These are phyloP conservation scores for Ceratosolen fusciceps DNA, from an alignment of 1,140 invertebrate genomes.

Conservation along the genomic window DNA sequence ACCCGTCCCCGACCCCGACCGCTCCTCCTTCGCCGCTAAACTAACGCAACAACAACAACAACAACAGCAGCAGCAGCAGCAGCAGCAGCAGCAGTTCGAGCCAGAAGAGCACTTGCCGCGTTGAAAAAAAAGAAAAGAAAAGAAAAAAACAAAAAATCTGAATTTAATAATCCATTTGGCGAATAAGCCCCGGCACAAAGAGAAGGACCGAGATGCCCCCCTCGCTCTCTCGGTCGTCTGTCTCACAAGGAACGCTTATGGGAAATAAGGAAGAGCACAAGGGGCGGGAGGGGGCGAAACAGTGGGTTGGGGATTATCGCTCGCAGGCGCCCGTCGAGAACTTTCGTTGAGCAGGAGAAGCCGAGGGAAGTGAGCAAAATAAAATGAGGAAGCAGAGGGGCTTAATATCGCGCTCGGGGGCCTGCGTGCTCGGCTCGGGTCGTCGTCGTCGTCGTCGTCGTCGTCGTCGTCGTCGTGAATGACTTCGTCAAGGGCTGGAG, in stretches of 20 bases:
- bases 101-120: no score
- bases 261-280: background rate
- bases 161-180: background rate
- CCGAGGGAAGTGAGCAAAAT: background rate
- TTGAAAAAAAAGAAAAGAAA: no score
- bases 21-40: no score
- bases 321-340: background rate
- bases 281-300: background rate
- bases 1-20: no score
- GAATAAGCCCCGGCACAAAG: background rate
- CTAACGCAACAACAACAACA: no score
- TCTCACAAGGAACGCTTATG: no score
- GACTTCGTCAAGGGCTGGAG: background rate
- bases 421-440: background rate
- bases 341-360: background rate
- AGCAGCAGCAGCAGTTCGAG: no score
- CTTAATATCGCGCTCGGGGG: background rate
- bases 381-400: background rate
- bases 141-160: no score
- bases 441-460: background rate
- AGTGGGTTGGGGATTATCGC: background rate
- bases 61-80: no score
- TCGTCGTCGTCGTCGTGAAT: no score
- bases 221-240: no score
- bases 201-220: no score